Conservation (phyloP, 2,113 vertebrate species). For the Ivindomyrus marchei region DNA sequence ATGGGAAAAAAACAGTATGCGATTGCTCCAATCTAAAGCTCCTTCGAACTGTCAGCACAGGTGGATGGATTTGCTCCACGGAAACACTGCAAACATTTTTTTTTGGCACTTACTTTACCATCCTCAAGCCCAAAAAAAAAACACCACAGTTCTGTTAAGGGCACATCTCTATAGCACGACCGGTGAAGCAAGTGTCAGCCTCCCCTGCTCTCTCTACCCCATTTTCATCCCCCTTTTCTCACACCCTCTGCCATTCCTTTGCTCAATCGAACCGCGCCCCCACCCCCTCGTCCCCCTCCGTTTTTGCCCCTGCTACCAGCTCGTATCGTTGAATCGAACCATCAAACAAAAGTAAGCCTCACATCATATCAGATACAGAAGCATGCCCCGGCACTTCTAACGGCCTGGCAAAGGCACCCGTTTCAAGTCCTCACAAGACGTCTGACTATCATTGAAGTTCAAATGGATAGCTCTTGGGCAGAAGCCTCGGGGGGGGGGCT, state of each 20-base stretch:
- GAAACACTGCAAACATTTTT: constrained; percentile 12
- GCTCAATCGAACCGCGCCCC: constrained; percentile 13
- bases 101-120: background rate
- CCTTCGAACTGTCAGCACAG: constrained; percentile 4
- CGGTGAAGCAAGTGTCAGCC: constrained; percentile 24
- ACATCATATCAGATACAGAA: constrained; percentile 61
- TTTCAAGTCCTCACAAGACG: constrained; percentile 65
- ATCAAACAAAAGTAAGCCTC: constrained; percentile 63
- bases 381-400: constrained; percentile 59
- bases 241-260: background rate
- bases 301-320: constrained; percentile 36
- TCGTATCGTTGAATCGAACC: constrained; percentile 59
- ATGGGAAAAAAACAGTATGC: background rate
- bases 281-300: constrained; percentile 24
- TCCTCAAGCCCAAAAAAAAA: background rate
- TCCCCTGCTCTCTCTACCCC: background rate
- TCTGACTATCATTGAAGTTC: constrained; percentile 61
- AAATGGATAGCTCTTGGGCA: constrained; percentile 66
- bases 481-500: constrained; percentile 47
- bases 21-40: constrained; percentile 19
- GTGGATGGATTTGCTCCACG: background rate
- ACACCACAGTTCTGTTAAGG: background rate
- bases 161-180: constrained; percentile 35
- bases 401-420: constrained; percentile 54
- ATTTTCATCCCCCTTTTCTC: background rate